Percentiles rank a stretch among this genome's conserved stretches.
Conservation (phyloP, 2,888 invertebrate species). For the Troilus luridus region DNA sequence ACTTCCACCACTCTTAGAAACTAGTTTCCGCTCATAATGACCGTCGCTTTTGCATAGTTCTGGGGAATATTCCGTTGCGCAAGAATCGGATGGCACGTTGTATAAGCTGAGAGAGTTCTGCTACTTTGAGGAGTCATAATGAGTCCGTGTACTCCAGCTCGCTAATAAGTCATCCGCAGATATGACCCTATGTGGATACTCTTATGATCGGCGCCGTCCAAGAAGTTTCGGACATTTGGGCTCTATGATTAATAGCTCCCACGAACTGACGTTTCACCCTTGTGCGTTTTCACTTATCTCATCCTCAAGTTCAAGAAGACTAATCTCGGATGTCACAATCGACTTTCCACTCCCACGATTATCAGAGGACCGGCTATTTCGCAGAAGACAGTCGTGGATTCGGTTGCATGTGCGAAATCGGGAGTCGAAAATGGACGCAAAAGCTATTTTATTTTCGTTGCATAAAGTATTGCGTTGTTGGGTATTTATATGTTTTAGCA, state of each 20-base stretch:
- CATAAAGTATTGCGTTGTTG: neutral
- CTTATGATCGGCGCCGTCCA: neutral
- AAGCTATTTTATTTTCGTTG: neutral
- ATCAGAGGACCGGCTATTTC: neutral
- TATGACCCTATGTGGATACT: neutral
- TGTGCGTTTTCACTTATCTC: conserved; percentile 26
- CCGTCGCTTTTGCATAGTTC: conserved; percentile 31
- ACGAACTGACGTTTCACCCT: conserved; percentile 18
- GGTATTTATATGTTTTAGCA: conserved; percentile 3
- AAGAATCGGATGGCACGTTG: neutral
- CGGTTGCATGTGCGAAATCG: neutral
- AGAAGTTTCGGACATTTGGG: neutral
- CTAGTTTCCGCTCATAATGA: neutral
- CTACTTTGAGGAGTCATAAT: neutral
- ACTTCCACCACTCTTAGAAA: neutral
- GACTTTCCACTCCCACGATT: conserved; percentile 36
- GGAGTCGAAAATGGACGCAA: neutral
- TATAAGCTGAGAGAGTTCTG: neutral
- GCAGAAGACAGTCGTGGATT: neutral
- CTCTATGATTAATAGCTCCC: neutral
- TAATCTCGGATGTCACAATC: conserved; percentile 26
- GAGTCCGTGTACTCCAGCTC: neutral
- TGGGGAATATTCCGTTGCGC: neutral
- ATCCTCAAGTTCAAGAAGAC: conserved; percentile 19
- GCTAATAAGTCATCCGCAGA: neutral